Evolutionary conservation across 2,113 vertebrate species (phyloP).

Genomic region (Larimichthys crocea): DNA sequence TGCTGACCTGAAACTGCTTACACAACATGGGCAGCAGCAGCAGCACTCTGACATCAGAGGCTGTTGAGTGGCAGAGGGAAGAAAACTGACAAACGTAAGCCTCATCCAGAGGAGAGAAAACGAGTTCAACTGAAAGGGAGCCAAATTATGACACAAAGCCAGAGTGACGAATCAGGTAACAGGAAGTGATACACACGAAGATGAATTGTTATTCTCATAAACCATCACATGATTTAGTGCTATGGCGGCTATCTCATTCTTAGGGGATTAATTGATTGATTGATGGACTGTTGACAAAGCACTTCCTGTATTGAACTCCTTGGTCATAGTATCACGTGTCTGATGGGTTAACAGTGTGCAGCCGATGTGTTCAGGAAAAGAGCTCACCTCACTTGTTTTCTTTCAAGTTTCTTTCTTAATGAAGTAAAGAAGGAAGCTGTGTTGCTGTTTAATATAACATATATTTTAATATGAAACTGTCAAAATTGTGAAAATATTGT

Average conservation of each 20-base stretch:
- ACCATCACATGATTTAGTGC: not conserved
- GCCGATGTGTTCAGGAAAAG: not conserved
- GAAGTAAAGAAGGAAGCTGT: not conserved
- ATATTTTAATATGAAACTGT: not conserved
- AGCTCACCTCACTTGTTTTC: not conserved
- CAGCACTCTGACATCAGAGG: constrained; percentile 30
- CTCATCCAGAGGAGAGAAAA: not conserved
- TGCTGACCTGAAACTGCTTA: constrained; percentile 46
- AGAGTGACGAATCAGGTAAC: not conserved
- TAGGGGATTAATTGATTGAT: constrained; percentile 31
- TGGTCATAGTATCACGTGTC: constrained; percentile 4
- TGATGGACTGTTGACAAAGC: constrained; percentile 42
- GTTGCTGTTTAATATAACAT: not conserved
- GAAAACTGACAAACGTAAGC: not conserved
- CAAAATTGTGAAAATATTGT: not conserved
- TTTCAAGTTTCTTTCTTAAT: not conserved
- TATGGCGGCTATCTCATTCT: not conserved
- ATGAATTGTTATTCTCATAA: not conserved
- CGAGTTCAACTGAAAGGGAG: not conserved
- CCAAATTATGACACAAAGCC: not conserved
- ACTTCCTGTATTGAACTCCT: constrained; percentile 30
- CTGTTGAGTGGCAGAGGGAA: constrained; percentile 11
- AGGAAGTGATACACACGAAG: not conserved
- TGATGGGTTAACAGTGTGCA: not conserved
- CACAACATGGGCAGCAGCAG: constrained; percentile 22